Evolutionary conservation across 2,113 vertebrate genomes (phyloP), one percentile per base, ranked within the genome.

Genomic region (Himantopus leucocephalus): DNA sequence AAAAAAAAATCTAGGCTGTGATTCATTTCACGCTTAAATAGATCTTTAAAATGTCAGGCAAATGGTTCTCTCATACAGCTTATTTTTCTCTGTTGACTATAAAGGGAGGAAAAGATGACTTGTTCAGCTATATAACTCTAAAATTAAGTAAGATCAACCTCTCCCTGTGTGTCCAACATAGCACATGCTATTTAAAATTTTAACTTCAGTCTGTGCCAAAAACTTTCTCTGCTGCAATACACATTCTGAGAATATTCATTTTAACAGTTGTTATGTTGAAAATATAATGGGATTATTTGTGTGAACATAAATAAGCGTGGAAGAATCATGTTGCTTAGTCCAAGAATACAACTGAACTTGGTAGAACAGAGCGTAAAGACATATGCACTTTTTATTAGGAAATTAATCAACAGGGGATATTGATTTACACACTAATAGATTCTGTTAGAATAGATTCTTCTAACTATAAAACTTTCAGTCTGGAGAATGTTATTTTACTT

Each of bases 401-500:
- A 92, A 93, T 94, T 93, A 95, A 95, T 96, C 92, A 96, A 56
- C 88, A 63, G 23, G n/a, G 12, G 9, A 48, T 88, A 94, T 95
- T 95, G 88, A 94, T 92, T 95, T 92, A 77, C 67, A 92, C 74
- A 93, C 50, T 55, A 92, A 92, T 75, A 90, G 63, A 92, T 93
- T 64, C 29, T 86, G 78, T 85, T 92, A 90, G 59, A 90, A 94
- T 77, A 84, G 37, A 88, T 94, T 88, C 47, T 71, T 83, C 41
- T 63, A 80, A 86, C 55, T 79, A 56, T 47, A 96, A 91, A 93
- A 78, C 47, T 85, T 97, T 75, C 66, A 72, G 39, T 84, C 58
- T 88, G 22, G 27, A 81, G 47, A 62, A 56, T 75, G 43, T 43
- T 91, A 60, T 87, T 94, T 83, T 84, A 53, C 32, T 79, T 70